Conservation (phyloP, 2,113 vertebrate genomes). For the Oxyura jamaicensis region DNA sequence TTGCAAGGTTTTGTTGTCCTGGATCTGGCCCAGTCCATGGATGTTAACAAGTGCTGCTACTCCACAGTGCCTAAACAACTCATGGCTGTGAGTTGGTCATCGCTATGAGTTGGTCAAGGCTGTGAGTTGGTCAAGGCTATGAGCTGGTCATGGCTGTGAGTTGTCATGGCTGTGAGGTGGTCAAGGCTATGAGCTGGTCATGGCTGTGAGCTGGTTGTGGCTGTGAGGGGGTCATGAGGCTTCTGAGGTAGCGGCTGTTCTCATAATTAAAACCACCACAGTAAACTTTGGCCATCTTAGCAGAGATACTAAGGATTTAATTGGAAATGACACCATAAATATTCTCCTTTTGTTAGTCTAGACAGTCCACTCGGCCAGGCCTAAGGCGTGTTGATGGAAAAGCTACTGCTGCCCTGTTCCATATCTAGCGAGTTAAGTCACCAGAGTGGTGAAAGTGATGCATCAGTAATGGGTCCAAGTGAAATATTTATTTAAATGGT, state of each 20-base stretch:
- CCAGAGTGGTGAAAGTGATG: not conserved
- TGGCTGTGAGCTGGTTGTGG: not conserved
- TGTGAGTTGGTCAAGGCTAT: not conserved
- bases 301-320: not conserved
- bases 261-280: not conserved
- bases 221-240: not conserved
- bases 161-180: not conserved
- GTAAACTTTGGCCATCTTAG: not conserved
- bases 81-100: not conserved
- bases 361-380: not conserved
- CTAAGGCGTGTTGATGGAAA: not conserved
- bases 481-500: not conserved
- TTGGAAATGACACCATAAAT: conserved; percentile 28
- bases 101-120: too few species aligned
- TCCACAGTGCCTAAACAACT: not conserved
- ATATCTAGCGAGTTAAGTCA: not conserved
- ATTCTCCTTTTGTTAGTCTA: not conserved
- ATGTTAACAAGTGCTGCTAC: not conserved
- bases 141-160: not conserved
- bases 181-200: not conserved
- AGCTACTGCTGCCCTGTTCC: not conserved
- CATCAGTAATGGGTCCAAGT: not conserved
- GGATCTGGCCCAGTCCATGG: not conserved
- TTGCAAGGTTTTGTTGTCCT: not conserved
- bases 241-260: conserved; percentile 11